These are phyloP conservation scores for Pollachius pollachius DNA, from an alignment of 2,113 vertebrate species.

Conservation along the genomic window DNA sequence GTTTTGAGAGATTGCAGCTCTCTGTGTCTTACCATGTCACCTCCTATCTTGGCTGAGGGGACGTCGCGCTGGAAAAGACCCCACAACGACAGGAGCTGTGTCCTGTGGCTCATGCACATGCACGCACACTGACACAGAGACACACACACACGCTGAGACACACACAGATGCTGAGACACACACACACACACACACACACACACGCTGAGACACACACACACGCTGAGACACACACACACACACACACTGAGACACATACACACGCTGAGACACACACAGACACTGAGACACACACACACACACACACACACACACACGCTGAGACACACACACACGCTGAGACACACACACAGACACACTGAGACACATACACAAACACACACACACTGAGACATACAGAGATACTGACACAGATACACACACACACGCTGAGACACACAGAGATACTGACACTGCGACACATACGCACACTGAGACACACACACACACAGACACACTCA, in stretches of 20 bases:
- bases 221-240: too few relatives aligned
- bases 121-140: too few relatives aligned
- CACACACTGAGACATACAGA: too few relatives aligned
- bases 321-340: background rate
- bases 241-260: background rate
- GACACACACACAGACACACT: background rate
- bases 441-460: background rate
- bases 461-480: background rate
- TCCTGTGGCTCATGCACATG: too few relatives aligned
- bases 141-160: too few relatives aligned
- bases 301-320: background rate
- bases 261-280: background rate
- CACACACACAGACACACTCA: background rate
- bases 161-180: too few relatives aligned
- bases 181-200: too few relatives aligned
- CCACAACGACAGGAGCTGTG: background rate
- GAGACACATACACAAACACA: too few relatives aligned
- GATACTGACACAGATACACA: background rate
- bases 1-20: slow-evolving; percentile 11
- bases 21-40: background rate
- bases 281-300: too few relatives aligned
- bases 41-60: slow-evolving; percentile 12
- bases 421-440: background rate
- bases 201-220: too few relatives aligned
- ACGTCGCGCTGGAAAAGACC: background rate